Evolutionary conservation across 2,888 invertebrate species (phyloP), one percentile per base, ranked within the genome.

Genomic region (Lithophane ornitopus): DNA sequence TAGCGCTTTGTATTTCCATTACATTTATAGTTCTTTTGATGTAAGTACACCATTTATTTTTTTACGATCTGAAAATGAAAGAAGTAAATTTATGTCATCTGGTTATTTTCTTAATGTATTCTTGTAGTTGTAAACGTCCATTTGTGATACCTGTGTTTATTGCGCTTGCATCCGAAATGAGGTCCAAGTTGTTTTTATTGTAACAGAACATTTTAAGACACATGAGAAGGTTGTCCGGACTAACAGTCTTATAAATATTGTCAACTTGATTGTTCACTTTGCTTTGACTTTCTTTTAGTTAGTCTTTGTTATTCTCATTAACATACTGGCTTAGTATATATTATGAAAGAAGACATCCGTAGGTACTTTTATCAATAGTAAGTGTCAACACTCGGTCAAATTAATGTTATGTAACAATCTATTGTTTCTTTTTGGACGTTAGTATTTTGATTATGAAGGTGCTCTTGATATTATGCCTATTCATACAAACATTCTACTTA

Each of bases 1-100:
- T 67, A 54, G 16, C 41, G 1, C 14, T 62, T 63, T 68, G 22
- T 67, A 16, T 82, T 62, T 58, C 28, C 8, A 19, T n/a, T n/a
- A 22, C 9, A 14, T 82, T 19, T 67, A 83, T 63, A 67, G 66
- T 67, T 67, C 0, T 54, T 83, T 78, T 66, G 61, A 78, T 71
- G 28, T 26, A 14, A 14, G 11, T 58, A 70, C 14, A 28, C 56
- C 56, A 54, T 62, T 80, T 70, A 34, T 28, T 54, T 34, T 52
- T 59, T 70, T 67, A 80, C 66, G 56, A 84, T 59, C 22, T 58
- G 22, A 61, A 68, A 65, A 62, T 73, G 16, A 67, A 59, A 46
- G 39, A 56, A 59, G 52, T 52, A 28, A 46, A 58, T 70, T 41
- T 59, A 34, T 34, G 34, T 56, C 26, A 19, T 73, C 14, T 70